Evolutionary conservation across 2,888 invertebrate genomes (phyloP).

Genomic region (Cataglyphis albicans): DNA sequence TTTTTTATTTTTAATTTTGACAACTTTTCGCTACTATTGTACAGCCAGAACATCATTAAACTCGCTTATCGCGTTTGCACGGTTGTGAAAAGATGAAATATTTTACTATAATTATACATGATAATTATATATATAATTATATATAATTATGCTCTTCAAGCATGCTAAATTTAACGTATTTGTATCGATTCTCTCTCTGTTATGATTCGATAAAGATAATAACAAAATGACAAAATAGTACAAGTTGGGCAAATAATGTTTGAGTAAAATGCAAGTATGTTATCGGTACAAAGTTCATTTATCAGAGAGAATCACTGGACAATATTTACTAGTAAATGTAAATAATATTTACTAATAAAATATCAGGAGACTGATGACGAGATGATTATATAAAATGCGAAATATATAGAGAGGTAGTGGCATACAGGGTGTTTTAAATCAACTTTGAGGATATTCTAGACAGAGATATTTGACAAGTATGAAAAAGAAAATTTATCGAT

Average conservation of each 20-base stretch:
- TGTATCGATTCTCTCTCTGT: not conserved
- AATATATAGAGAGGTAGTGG: not conserved
- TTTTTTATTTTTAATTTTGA: too few relatives aligned
- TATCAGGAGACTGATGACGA: slow-evolving; percentile 20
- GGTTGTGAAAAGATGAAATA: not conserved
- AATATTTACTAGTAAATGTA: not conserved
- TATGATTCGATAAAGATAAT: slow-evolving; percentile 6
- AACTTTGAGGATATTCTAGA: not conserved
- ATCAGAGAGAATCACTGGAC: slow-evolving; percentile 3
- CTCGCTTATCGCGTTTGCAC: not conserved
- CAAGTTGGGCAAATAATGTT: not conserved
- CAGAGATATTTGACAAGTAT: not conserved
- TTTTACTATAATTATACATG: not conserved
- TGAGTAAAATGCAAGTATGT: too few relatives aligned
- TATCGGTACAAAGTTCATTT: not conserved
- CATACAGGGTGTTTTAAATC: not conserved
- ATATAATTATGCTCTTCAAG: slow-evolving; percentile 4
- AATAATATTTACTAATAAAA: slow-evolving; percentile 22
- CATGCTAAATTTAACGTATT: slow-evolving; percentile 12
- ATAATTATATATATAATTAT: not conserved
- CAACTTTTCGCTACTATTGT: too few relatives aligned
- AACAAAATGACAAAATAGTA: slow-evolving; percentile 20
- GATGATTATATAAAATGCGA: not conserved
- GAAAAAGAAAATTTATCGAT: not conserved
- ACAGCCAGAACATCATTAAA: not conserved